phyloP scores from a whole-genome alignment of 2,113 vertebrate species.

The Onychostoma macrolepis region DNA sequence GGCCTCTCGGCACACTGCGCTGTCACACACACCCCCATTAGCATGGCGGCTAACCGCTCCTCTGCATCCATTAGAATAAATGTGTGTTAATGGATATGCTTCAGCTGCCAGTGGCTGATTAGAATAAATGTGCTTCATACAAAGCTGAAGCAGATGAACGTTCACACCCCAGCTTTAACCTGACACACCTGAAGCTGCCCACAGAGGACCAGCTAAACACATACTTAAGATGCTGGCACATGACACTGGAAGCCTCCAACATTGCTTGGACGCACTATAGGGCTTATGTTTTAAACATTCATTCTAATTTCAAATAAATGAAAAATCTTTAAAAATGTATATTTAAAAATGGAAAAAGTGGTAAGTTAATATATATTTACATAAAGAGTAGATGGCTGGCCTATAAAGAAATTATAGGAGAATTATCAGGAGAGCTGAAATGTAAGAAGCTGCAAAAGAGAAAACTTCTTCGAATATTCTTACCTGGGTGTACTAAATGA shows the following conservation, averaged over 20 bases:
- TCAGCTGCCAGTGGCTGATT: constrained; percentile 54
- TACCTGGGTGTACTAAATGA: no score
- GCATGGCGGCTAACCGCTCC: constrained; percentile 45
- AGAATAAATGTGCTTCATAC: constrained; percentile 51
- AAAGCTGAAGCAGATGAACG: constrained; percentile 53
- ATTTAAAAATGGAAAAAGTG: no score
- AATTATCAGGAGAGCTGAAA: no score
- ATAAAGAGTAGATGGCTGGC: no score
- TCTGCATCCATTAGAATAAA: constrained; percentile 61
- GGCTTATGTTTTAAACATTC: neutral
- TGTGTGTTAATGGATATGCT: constrained; percentile 59
- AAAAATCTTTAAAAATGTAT: neutral
- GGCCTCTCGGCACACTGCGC: constrained; percentile 38
- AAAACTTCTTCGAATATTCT: no score
- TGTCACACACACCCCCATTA: constrained; percentile 55
- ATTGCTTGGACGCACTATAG: neutral
- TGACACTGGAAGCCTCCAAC: neutral
- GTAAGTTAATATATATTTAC: no score
- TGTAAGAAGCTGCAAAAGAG: no score
- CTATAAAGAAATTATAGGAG: no score
- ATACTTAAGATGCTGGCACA: constrained; percentile 6
- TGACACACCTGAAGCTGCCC: constrained; percentile 38
- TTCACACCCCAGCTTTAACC: constrained; percentile 44
- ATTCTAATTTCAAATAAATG: no score
- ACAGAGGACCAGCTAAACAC: constrained; percentile 48